Base-by-base conservation (phyloP, 2,888 invertebrate genomes). In the Cepaea hortensis region DNA sequence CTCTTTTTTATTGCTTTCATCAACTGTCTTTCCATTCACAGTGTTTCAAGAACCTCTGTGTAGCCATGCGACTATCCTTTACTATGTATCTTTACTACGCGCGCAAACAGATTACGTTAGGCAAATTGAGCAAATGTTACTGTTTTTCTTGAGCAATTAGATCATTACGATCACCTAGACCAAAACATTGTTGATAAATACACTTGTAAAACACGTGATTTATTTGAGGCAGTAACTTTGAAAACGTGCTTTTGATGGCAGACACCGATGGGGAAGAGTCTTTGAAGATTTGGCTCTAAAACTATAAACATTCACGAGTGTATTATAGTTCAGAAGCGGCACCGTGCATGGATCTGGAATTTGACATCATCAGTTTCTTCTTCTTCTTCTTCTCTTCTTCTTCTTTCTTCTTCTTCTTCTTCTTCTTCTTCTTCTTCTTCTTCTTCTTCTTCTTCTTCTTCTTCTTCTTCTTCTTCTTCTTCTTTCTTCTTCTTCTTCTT, bases 361-460 rank as follows among this genome's bases (percentile, higher is more conserved):
- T 9, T 18, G 0, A 62, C 9, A 62, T 13, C 62, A 13, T 62
- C 18, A 7, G 62, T 15, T 50, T 81, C 55, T 62, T 50, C 65
- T 50, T 61, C 81, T 81, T 50, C 35, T 50, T 61, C 81, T 81
- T 5, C 68, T 70, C 72, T 50, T 82, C 50, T 50, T 70, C 50
- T 50, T 82, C 50, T 72, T 48, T 72, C 72, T 46, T 82, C 82
- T 72, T 70, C 68, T 70, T 82, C 82, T 72, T 70, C 68, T 48
- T 82, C 82, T 82, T 18, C 68, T 48, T 82, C 15, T 65, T 46
- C 62, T 46, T 82, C 82, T 82, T 46, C 68, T 72, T 82, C 82
- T 82, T 68, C 68, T 55, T 82, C 82, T 82, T 68, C 68, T 68
- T 82, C 72, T 82, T 68, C 48, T 68, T 82, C 72, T 82, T 55